Conservation (phyloP, 2,888 invertebrate species). For the Calephelis perditalis region DNA sequence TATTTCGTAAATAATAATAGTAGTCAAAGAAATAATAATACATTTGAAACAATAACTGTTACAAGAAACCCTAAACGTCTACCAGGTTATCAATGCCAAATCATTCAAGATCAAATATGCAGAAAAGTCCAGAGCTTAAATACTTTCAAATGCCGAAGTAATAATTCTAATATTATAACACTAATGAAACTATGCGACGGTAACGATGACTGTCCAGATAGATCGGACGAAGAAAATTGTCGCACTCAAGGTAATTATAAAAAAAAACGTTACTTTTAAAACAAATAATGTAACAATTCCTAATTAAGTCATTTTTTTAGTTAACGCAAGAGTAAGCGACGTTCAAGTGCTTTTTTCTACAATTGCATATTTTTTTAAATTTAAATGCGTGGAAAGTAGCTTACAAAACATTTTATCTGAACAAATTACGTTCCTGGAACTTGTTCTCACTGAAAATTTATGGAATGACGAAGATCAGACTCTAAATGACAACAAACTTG, state of each 20-base stretch:
- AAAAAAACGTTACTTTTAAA: too few species aligned
- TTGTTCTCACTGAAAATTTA: constrained; percentile 15
- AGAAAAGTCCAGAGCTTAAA: constrained; percentile 39
- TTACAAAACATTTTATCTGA: constrained; percentile 1
- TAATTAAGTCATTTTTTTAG: constrained; percentile 35
- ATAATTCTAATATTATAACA: constrained; percentile 32
- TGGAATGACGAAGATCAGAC: not conserved
- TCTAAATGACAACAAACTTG: not conserved
- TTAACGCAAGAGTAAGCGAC: constrained; percentile 37
- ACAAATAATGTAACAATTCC: too few species aligned
- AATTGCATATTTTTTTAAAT: not conserved
- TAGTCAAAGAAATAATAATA: too few species aligned
- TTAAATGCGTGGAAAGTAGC: not conserved
- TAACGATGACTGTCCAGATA: constrained; percentile 43
- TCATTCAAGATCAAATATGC: not conserved
- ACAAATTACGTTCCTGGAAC: not conserved
- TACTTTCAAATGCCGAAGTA: constrained; percentile 41
- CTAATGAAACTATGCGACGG: constrained; percentile 52
- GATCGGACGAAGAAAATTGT: constrained; percentile 53
- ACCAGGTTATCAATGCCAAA: too few species aligned
- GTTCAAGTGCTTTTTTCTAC: constrained; percentile 36
- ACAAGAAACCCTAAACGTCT: too few species aligned
- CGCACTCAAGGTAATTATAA: constrained; percentile 39
- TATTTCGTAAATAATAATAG: too few species aligned
- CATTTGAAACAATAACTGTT: too few species aligned